Evolutionary conservation across 2,797 vertebrate species (phyloP), one percentile per base, ranked within the genome.

Genomic region (Cynodonichthys magdalenae): DNA sequence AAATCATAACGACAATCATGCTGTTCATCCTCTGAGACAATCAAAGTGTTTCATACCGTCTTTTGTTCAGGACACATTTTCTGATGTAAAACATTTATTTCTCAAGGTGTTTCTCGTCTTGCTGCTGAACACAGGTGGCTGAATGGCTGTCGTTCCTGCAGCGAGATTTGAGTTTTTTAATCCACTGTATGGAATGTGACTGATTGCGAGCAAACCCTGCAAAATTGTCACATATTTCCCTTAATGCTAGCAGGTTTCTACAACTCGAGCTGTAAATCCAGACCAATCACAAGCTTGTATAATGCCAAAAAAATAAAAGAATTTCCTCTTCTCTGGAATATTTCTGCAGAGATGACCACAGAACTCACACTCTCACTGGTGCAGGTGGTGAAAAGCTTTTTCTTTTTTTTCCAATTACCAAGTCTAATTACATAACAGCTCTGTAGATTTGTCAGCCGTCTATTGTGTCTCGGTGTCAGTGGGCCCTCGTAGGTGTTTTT

Each of bases 361-460:
- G 64, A 78, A 27, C 44, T 48, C 71, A 79, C 73, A 71, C 83
- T 63, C 63, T 62, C 4, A 2, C 72, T 83, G 82, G 75, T 61
- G 71, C 87, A 87, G 85, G 85, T 89, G 84, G 80, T 50, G 14
- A 53, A 74, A 74, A 65, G 66, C 76, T 83, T 42, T 56, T 63
- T 77, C 7, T 34, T 34, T 36, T 3, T 12, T 36, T 36, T 82
- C 85, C 82, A 89, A 87, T 89, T 85, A 89, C 87, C 85, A 86
- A 72, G 76, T 85, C 64, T 86, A 82, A 87, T 89, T 79, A 79
- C 84, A 88, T 81, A 73, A 78, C 83, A 79, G 20, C 72, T 83
- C 69, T 20, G 59, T 53, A 14, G 79, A 80, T 56, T 47, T 69
- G 65, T 77, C 67, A 64, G 58, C 44, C 59, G 14, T 80, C 53